These are phyloP conservation scores for Pelusios castaneus DNA, from an alignment of 2,113 vertebrate species.

Conservation along the genomic window DNA sequence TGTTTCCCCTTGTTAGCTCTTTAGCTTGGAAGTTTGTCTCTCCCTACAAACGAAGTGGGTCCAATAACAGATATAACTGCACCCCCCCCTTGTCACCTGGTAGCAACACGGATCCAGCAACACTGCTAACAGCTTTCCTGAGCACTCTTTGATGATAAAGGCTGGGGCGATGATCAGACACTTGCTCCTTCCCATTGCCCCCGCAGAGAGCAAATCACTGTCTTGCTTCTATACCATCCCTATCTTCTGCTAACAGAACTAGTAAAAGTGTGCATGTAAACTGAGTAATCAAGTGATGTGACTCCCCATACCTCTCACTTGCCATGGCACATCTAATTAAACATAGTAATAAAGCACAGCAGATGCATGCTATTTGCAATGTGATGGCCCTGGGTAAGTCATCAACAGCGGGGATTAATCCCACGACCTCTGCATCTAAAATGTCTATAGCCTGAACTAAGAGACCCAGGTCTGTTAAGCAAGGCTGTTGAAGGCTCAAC, in stretches of 20 bases:
- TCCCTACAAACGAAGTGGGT: too few relatives aligned
- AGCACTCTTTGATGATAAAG: background rate
- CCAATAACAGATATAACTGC: too few relatives aligned
- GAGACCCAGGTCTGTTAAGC: background rate
- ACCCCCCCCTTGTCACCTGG: background rate
- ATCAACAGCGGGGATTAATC: background rate
- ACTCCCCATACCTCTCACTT: background rate
- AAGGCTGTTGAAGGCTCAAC: background rate
- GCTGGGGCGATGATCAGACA: background rate
- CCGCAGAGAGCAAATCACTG: background rate
- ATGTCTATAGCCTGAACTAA: background rate
- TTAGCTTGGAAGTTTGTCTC: too few relatives aligned
- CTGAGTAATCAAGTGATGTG: background rate
- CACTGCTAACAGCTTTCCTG: background rate
- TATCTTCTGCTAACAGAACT: background rate
- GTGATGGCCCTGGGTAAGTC: background rate
- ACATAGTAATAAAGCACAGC: background rate
- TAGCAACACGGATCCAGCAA: background rate
- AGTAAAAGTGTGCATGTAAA: background rate
- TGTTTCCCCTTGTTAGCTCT: too few relatives aligned
- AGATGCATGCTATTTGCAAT: accelerated
- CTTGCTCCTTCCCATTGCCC: background rate
- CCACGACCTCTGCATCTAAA: background rate
- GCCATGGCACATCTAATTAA: background rate
- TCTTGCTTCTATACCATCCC: background rate